phyloP scores from a whole-genome alignment of 2,113 vertebrate genomes.

The Platichthys flesus region DNA sequence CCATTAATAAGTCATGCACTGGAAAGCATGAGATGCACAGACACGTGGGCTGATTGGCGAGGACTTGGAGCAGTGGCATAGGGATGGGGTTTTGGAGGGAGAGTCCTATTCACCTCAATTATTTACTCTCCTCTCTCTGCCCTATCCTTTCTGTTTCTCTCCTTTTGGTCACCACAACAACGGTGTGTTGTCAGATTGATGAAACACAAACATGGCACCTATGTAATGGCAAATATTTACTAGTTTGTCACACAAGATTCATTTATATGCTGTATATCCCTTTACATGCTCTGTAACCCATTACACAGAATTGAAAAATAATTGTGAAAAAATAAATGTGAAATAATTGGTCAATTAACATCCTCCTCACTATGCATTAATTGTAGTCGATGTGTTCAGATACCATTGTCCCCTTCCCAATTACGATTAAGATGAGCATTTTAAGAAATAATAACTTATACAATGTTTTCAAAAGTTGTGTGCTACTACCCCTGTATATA shows the following conservation, averaged over 20 bases:
- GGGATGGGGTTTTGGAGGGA: constrained; percentile 39
- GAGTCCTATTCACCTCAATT: constrained; percentile 76
- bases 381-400: too few relatives aligned
- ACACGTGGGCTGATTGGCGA: constrained; percentile 58
- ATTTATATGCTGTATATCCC: background rate
- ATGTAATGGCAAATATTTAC: too few relatives aligned
- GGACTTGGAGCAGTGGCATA: constrained; percentile 52
- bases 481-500: too few relatives aligned
- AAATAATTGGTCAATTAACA: too few relatives aligned
- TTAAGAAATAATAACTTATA: too few relatives aligned
- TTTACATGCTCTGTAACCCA: too few relatives aligned
- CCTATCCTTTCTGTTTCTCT: constrained; percentile 24
- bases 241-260: background rate
- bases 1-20: constrained; percentile 76
- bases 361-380: too few relatives aligned
- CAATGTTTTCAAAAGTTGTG: too few relatives aligned
- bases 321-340: too few relatives aligned
- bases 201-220: background rate
- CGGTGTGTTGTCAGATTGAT: background rate
- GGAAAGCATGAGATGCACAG: constrained; percentile 65
- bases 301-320: background rate
- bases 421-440: too few relatives aligned
- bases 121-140: constrained; percentile 62
- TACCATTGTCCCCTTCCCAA: too few relatives aligned
- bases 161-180: background rate